A percentile compares a stretch with the other conserved stretches of the same genome.
Evolutionary conservation across 2,888 invertebrate genomes (phyloP).

Genomic region (Rotaria socialis): DNA sequence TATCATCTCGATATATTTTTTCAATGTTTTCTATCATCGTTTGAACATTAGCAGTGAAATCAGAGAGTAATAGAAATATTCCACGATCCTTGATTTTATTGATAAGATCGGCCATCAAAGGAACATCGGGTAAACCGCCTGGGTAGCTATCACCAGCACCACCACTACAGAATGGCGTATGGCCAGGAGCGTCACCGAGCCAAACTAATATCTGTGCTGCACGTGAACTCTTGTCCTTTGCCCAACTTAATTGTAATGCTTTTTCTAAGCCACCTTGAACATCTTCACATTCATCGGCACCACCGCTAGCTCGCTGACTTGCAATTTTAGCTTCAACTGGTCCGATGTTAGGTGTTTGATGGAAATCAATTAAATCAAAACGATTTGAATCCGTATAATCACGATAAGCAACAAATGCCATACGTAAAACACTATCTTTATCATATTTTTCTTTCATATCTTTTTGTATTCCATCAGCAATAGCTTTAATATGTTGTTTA

Average conservation of each 20-base stretch:
- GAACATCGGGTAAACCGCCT: constrained; percentile 2
- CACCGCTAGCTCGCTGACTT: not conserved
- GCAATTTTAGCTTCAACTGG: not conserved
- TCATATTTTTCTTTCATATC: not conserved
- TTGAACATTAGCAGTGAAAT: not conserved
- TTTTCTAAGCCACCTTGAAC: constrained; percentile 4
- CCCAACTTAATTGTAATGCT: not conserved
- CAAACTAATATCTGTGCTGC: constrained; percentile 20
- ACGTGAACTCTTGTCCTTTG: not conserved
- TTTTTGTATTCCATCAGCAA: not conserved
- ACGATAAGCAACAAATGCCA: constrained; percentile 29
- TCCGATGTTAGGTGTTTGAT: not conserved
- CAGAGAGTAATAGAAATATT: not conserved
- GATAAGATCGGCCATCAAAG: not conserved
- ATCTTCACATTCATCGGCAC: not conserved
- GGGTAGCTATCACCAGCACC: not conserved
- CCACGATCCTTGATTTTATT: not conserved
- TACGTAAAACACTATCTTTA: not conserved
- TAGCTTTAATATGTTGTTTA: not conserved
- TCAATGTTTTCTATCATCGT: not conserved
- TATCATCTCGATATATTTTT: not conserved
- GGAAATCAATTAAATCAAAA: constrained; percentile 15
- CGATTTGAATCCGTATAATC: not conserved
- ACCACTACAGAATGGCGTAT: not conserved
- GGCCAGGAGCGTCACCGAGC: not conserved